A percentile compares a stretch with the other conserved stretches of the same genome.
phyloP scores from a whole-genome alignment of 2,113 vertebrate species.

The Nycticryphes semicollaris region DNA sequence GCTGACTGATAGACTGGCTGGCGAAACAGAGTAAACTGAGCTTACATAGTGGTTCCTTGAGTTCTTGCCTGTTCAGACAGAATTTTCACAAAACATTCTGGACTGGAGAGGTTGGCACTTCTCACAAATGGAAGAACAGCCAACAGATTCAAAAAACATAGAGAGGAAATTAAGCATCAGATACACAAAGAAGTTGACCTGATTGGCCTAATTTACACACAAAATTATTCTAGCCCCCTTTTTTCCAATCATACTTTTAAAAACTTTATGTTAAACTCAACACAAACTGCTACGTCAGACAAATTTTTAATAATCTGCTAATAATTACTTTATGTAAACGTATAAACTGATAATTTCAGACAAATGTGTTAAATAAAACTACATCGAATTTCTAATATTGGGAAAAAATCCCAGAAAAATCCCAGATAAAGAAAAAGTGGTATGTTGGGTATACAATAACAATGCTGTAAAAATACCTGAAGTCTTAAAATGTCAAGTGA shows the following conservation, averaged over 20 bases:
- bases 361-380: neutral
- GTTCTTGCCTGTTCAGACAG: neutral
- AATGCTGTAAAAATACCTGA: slow-evolving; percentile 7
- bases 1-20: neutral
- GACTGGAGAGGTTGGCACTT: neutral
- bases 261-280: neutral
- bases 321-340: neutral
- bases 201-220: neutral
- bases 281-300: neutral
- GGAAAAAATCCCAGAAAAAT: neutral
- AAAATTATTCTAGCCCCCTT: neutral
- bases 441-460: neutral
- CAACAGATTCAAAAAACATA: neutral
- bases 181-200: neutral
- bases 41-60: neutral
- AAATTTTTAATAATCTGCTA: neutral
- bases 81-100: neutral
- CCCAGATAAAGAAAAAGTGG: neutral
- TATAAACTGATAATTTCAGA: neutral
- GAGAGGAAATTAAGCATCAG: neutral
- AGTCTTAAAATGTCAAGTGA: slow-evolving; percentile 66
- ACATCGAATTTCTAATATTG: neutral
- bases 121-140: neutral
- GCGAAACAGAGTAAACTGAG: neutral
- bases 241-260: neutral